Evolutionary conservation across 2,888 invertebrate species (phyloP).

Genomic region (Pammene fasciana): DNA sequence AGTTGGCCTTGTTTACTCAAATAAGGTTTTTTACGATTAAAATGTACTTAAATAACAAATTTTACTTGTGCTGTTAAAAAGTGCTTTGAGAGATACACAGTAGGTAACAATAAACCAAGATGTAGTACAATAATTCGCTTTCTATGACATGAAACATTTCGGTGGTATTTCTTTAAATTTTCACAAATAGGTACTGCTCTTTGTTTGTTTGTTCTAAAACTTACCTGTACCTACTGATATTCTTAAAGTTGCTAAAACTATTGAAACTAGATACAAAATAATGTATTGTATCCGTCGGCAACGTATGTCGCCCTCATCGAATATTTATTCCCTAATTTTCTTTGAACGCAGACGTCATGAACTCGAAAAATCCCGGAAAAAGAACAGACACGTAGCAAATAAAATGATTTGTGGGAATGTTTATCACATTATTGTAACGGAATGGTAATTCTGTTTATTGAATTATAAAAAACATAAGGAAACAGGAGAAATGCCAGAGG

Average conservation of each 20-base stretch:
- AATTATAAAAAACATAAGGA: neutral
- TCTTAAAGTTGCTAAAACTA: neutral
- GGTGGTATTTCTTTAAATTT: no score
- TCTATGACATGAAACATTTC: no score
- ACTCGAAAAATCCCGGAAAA: slow-evolving; percentile 10
- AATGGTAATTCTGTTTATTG: neutral
- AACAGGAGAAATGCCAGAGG: neutral
- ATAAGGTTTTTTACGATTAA: no score
- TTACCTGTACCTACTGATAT: neutral
- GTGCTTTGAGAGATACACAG: no score
- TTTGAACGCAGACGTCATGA: slow-evolving; percentile 28
- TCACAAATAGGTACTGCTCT: no score
- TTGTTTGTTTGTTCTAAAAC: no score
- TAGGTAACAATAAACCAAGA: no score
- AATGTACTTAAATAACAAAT: no score
- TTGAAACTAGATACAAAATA: slow-evolving; percentile 23
- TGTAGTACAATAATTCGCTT: no score
- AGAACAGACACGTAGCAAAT: slow-evolving; percentile 5
- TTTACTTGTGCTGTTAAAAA: no score
- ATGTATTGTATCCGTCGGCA: slow-evolving; percentile 17
- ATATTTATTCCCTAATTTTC: slow-evolving; percentile 38
- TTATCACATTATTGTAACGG: slow-evolving; percentile 3
- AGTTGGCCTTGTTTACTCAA: no score
- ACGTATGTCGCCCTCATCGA: slow-evolving; percentile 9
- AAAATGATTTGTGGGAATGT: slow-evolving; percentile 23